Evolutionary conservation across 2,797 vertebrate genomes (phyloP).

Genomic region (Myotis daubentonii): DNA sequence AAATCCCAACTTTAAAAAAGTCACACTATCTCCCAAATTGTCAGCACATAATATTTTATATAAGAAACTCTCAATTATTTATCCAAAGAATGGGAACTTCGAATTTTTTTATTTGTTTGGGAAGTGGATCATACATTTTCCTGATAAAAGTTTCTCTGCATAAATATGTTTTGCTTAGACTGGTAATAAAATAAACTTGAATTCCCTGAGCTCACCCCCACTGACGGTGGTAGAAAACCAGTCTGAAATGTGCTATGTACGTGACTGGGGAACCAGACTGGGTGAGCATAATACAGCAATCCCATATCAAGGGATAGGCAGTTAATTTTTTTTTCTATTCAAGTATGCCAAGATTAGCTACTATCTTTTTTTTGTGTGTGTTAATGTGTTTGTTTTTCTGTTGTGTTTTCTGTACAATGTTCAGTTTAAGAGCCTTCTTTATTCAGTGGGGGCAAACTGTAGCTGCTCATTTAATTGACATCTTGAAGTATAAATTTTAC

Average conservation of each 20-base stretch:
- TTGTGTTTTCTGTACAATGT: constrained; percentile 26
- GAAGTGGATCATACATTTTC: constrained; percentile 12
- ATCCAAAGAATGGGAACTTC: not conserved
- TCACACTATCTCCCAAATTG: not conserved
- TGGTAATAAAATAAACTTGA: not conserved
- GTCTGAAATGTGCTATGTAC: not conserved
- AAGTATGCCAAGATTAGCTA: constrained; percentile 57
- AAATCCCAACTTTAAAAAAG: constrained; percentile 17
- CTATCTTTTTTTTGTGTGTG: no score
- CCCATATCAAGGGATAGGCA: not conserved
- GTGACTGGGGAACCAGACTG: not conserved
- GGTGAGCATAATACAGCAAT: not conserved
- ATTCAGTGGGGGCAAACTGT: constrained; percentile 64
- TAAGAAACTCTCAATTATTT: constrained; percentile 50
- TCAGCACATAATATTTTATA: not conserved
- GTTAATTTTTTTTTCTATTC: not conserved
- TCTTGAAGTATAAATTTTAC: constrained; percentile 80
- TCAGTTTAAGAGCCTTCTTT: constrained; percentile 67
- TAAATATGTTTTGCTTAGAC: not conserved
- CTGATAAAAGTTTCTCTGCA: not conserved
- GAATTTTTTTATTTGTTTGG: constrained; percentile 53
- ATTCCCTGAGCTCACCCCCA: not conserved
- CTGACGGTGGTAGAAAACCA: not conserved
- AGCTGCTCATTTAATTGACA: constrained; percentile 83
- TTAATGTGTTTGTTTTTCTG: not conserved